These are phyloP conservation scores for Bothrops alternatus DNA, from an alignment of 2,797 vertebrate species.

Conservation along the genomic window DNA sequence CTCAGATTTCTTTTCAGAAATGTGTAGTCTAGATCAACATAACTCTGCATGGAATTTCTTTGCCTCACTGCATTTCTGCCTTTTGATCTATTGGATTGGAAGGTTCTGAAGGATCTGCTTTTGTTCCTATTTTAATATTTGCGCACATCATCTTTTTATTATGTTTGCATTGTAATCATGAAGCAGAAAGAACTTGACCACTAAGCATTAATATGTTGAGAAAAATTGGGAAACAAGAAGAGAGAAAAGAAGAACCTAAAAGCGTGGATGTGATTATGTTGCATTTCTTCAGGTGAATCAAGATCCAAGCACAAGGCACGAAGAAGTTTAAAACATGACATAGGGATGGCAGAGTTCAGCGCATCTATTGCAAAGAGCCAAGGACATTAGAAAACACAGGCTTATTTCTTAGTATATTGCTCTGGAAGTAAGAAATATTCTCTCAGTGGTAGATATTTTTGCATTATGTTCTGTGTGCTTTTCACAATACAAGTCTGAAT, in stretches of 20 bases:
- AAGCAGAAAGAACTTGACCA: not conserved
- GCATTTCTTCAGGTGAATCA: not conserved
- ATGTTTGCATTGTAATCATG: not conserved
- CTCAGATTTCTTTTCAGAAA: not conserved
- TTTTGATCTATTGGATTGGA: not conserved
- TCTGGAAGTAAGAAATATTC: not conserved
- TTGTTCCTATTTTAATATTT: not conserved
- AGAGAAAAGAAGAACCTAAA: not conserved
- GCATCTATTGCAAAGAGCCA: not conserved
- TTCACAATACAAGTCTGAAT: not conserved
- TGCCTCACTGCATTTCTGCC: not conserved
- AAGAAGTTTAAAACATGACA: not conserved
- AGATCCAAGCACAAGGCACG: no score
- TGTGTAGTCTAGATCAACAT: not conserved
- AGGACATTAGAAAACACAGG: no score
- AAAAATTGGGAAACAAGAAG: not conserved
- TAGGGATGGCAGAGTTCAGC: not conserved
- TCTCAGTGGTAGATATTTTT: not conserved
- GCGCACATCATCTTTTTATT: not conserved
- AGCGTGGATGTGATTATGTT: not conserved
- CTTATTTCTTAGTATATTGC: not conserved
- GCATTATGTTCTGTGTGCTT: not conserved
- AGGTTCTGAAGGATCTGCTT: not conserved
- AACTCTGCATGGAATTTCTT: slow-evolving; percentile 3
- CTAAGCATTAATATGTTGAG: not conserved